Evolutionary conservation across 1,140 invertebrate genomes (phyloP), one percentile per base, ranked within the genome.

Genomic region (Aphelenchoides avenae): DNA sequence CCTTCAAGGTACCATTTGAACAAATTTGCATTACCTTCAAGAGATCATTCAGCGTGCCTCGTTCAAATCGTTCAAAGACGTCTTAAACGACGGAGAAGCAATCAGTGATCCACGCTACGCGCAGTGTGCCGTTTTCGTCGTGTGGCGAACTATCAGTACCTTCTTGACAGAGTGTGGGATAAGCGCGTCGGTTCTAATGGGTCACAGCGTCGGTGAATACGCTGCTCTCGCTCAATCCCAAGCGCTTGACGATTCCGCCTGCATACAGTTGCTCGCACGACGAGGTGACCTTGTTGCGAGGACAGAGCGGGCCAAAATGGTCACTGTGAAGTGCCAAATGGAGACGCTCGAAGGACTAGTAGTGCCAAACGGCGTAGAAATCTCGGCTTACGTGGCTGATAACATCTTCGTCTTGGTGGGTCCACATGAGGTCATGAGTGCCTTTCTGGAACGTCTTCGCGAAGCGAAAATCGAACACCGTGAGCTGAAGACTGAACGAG

Each of bases 141-240:
- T 66, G n/a, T 50, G 52, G 15, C 11, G 43, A 15, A 47, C 58
- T 18, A 61, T 63, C 22, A 29, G 31, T 26, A 40, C 24, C 15
- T 51, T 51, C 30, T 48, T 51, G 18, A 15, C 22, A 51, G 40
- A 51, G 41, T 31, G 24, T 51, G 3, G 44, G 18, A 3, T 29
- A 3, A 22, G 51, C 20, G 50, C 68, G 3, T 31, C 37, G 4
- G 15, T 36, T 26, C 36, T 71, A 11, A 44, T 73, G 26, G 70
- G 70, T 5, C 70, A 73, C 31, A 61, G 55, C 39, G 34, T 75
- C 5, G 70, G 70, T 18, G 70, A 73, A 46, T 73, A 68, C 43
- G 41, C 59, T 13, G 70, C 70, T 11, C 31, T 70, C 15, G n/a
- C 42, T 1, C 22, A 39, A 26, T 31, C 54, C n/a, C 55, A 41